phyloP scores from a whole-genome alignment of 1,140 invertebrate species.

The Reticulitermes speratus region DNA sequence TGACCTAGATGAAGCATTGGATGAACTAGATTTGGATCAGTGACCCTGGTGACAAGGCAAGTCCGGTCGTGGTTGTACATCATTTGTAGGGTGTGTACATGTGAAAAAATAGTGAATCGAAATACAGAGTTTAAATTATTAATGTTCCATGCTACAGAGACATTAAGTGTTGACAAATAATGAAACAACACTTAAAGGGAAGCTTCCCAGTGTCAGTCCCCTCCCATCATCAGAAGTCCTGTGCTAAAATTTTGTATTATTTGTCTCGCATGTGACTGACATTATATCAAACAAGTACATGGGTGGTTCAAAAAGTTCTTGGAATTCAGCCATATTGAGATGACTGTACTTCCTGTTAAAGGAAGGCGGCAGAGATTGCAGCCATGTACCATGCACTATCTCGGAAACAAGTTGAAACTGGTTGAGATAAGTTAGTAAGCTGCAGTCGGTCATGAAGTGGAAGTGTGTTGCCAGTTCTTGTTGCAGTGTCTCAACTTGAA shows the following conservation, averaged over 20 bases:
- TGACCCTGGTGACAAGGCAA: slow-evolving; percentile 20
- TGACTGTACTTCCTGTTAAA: too few relatives aligned
- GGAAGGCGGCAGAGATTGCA: too few relatives aligned
- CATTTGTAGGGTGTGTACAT: neutral
- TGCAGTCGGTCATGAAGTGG: too few relatives aligned
- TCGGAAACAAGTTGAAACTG: too few relatives aligned
- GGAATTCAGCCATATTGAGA: too few relatives aligned
- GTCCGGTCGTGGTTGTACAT: slow-evolving; percentile 1
- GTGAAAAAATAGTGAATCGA: slow-evolving; percentile 5
- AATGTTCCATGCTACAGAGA: neutral
- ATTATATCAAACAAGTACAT: neutral
- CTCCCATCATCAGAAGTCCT: neutral
- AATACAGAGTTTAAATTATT: slow-evolving; percentile 1
- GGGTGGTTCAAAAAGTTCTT: too few relatives aligned
- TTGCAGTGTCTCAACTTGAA: too few relatives aligned
- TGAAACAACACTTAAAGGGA: neutral
- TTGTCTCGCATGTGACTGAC: neutral
- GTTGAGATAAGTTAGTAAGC: too few relatives aligned
- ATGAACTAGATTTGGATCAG: slow-evolving; percentile 62
- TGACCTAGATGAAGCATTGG: slow-evolving; percentile 84
- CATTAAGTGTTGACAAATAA: neutral
- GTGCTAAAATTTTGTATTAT: neutral
- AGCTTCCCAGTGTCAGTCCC: neutral
- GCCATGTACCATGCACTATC: too few relatives aligned
- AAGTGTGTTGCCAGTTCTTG: too few relatives aligned